Conservation (phyloP, 2,888 invertebrate genomes). For the Cephus spinipes region DNA sequence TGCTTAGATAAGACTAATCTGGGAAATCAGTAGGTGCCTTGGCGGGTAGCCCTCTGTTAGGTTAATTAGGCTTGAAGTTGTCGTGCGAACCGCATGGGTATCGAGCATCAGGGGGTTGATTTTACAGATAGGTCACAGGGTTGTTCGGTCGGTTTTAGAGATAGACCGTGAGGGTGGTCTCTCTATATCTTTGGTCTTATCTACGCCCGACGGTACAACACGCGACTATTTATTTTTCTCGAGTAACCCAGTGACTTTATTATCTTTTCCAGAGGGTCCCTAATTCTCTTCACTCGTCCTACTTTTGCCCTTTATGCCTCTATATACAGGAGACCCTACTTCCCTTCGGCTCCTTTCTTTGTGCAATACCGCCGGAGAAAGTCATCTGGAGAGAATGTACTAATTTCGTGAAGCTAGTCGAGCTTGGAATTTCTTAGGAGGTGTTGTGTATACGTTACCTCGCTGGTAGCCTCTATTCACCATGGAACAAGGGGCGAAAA, state of each 20-base stretch:
- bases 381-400: background rate
- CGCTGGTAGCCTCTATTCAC: background rate
- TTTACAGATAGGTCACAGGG: background rate
- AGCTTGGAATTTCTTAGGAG: background rate
- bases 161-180: background rate
- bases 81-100: background rate
- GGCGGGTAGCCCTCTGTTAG: background rate
- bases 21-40: background rate
- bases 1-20: background rate
- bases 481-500: background rate
- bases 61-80: background rate
- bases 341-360: background rate
- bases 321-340: background rate
- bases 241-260: background rate
- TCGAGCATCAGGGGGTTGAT: background rate
- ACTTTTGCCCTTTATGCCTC: background rate
- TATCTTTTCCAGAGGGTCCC: background rate
- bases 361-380: background rate
- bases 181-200: background rate
- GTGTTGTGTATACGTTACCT: background rate
- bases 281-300: background rate
- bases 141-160: background rate
- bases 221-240: background rate
- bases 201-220: background rate
- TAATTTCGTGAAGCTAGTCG: background rate